Evolutionary conservation across 1,140 invertebrate genomes (phyloP).

Genomic region (Epicauta chinensis): DNA sequence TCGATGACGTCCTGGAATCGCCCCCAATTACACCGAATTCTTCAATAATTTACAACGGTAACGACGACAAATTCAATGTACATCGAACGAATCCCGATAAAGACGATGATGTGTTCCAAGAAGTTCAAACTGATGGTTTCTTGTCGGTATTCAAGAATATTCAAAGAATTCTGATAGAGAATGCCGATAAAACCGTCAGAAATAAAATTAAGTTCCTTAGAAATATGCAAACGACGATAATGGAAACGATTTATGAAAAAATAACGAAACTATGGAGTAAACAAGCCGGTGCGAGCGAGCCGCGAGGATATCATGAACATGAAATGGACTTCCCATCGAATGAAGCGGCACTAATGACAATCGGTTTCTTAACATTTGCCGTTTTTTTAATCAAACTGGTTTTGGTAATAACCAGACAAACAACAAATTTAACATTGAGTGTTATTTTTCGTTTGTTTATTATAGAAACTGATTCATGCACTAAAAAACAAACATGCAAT

Average conservation of each 20-base stretch:
- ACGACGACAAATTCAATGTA: not conserved
- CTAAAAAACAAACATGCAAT: conserved; percentile 43
- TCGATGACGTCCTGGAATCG: too few relatives aligned
- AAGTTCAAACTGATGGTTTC: conserved; percentile 18
- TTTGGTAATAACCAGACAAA: conserved; percentile 51
- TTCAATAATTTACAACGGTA: not conserved
- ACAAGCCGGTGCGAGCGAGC: conserved; percentile 34
- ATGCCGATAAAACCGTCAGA: conserved; percentile 46
- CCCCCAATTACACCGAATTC: not conserved
- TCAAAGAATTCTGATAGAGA: conserved; percentile 48
- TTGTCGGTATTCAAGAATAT: conserved; percentile 45
- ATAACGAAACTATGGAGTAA: conserved; percentile 33
- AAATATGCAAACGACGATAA: conserved; percentile 48
- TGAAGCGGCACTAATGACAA: conserved; percentile 70
- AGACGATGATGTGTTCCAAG: too few relatives aligned
- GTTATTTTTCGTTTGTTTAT: conserved; percentile 12
- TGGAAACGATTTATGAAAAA: conserved; percentile 33
- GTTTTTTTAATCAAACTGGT: conserved; percentile 76
- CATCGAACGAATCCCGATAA: too few relatives aligned
- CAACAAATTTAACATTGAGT: too few relatives aligned
- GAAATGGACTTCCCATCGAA: conserved; percentile 69
- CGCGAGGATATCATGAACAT: conserved; percentile 42
- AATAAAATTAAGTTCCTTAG: conserved; percentile 52
- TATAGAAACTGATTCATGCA: conserved; percentile 45
- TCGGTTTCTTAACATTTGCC: conserved; percentile 76